Evolutionary conservation across 2,113 vertebrate species (phyloP), one percentile per base, ranked within the genome.

Genomic region (Malurus cyaneus): DNA sequence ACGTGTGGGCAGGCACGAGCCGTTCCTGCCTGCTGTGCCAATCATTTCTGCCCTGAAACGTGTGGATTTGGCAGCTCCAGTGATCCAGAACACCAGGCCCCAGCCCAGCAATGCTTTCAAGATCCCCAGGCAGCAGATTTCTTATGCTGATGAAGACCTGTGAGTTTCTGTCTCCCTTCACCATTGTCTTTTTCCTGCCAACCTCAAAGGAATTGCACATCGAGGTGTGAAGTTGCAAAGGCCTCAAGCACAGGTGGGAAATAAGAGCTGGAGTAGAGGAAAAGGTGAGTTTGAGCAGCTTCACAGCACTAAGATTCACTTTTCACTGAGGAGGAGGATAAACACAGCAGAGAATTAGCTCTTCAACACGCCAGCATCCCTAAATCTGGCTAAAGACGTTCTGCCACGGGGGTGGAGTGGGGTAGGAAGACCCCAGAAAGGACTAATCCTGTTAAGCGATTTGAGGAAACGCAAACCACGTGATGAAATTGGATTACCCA

Each of bases 401-500:
- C 89, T 64, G 59, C 71, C 67, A 1, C 8, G 7, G 83, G 57
- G 81, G 60, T 72, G 56, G 71, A 81, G 36, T 9, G 66, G 53
- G 86, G 72, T 62, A 47, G 71, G 73, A 61, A 78, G 78, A 88
- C 81, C 86, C 91, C 54, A 28, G 85, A 53, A 88, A 76, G 59
- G 88, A 46, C 71, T 95, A 96, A 97, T 97, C 93, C 90, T 34
- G 4, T 93, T 93, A 95, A 92, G 92, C 0, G 15, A 86, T 32
- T 93, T 84, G 78, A 92, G 80, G 77, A 76, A 83, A 84, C 64
- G 60, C 49, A 82, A 64, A 44, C 66, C 90, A 81, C 67, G 47
- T 82, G 88, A 88, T 15, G 36, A 84, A 96, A 96, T 88, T 93
- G 93, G 94, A 96, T 97, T 96, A 95, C 61, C 66, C 74, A 41